phyloP scores from a whole-genome alignment of 2,888 invertebrate species.

The Eupsilia transversa region DNA sequence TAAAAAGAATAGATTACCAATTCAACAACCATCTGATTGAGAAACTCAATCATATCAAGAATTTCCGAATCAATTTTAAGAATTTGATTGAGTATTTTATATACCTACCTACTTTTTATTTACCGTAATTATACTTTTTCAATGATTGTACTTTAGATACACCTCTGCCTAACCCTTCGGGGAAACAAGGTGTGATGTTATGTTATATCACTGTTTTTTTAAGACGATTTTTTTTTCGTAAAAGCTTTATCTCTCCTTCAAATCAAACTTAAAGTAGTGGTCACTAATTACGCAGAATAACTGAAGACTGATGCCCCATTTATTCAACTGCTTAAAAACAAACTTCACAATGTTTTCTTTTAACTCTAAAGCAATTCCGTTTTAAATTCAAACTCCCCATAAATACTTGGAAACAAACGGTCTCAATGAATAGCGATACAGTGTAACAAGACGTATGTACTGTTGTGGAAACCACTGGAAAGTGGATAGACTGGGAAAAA shows the following conservation, averaged over 20 bases:
- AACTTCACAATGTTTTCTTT: background rate
- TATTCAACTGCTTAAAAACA: background rate
- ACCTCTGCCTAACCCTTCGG: too few species aligned
- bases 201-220: too few species aligned
- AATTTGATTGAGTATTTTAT: too few species aligned
- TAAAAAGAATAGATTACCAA: background rate
- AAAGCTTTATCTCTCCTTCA: too few species aligned
- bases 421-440: conserved; percentile 5
- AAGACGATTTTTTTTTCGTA: too few species aligned
- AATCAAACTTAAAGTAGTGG: background rate
- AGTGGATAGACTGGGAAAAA: background rate
- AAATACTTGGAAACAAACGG: conserved; percentile 16
- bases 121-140: too few species aligned
- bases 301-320: background rate
- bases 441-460: background rate
- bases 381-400: conserved; percentile 14
- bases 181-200: too few species aligned
- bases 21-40: background rate
- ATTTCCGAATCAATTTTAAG: too few species aligned
- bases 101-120: too few species aligned
- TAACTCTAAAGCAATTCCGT: background rate
- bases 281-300: too few species aligned
- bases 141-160: too few species aligned
- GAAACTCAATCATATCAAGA: too few species aligned
- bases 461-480: background rate